Evolutionary conservation across 2,113 vertebrate genomes (phyloP).

Genomic region (Cynocephalus volans): DNA sequence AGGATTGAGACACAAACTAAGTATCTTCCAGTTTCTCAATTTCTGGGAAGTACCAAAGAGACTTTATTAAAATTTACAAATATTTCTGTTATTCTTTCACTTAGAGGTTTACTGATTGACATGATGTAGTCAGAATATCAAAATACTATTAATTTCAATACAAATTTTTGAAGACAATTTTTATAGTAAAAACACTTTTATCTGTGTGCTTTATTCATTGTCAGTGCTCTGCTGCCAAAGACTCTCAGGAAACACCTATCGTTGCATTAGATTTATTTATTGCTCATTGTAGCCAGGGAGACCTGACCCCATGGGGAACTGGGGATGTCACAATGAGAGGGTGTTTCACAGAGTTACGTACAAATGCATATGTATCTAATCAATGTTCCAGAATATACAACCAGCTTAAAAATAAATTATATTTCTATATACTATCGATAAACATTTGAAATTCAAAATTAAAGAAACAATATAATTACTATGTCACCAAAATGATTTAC

Average conservation of each 20-base stretch:
- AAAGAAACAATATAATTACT: not conserved
- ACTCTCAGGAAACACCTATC: not conserved
- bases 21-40: not conserved
- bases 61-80: not conserved
- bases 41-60: not conserved
- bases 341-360: not conserved
- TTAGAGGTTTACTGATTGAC: not conserved
- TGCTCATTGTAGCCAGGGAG: not conserved
- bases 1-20: not conserved
- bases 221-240: not conserved
- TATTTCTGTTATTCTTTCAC: not conserved
- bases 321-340: not conserved
- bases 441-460: not conserved
- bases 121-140: not conserved
- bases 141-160: not conserved
- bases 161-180: not conserved
- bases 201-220: not conserved
- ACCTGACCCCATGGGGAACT: not conserved
- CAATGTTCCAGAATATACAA: not conserved
- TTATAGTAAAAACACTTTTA: not conserved
- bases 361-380: not conserved
- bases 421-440: not conserved
- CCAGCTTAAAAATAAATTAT: not conserved
- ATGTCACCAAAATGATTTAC: not conserved
- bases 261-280: not conserved